These are phyloP conservation scores for Acanthopleura granulata DNA, from an alignment of 2,888 invertebrate genomes.

Conservation along the genomic window DNA sequence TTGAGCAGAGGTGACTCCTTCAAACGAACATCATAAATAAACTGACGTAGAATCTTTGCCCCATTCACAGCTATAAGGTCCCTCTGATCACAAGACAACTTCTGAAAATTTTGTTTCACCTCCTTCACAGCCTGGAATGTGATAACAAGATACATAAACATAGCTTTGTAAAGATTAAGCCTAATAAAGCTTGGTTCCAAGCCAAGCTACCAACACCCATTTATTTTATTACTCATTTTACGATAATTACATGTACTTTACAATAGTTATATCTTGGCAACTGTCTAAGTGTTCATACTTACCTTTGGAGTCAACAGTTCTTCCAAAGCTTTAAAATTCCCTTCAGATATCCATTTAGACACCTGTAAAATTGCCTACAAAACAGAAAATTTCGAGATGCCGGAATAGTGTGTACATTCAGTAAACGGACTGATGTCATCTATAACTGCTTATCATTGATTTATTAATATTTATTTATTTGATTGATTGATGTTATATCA, in stretches of 20 bases:
- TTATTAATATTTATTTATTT: no score
- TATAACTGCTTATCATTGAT: no score
- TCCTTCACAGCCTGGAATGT: neutral
- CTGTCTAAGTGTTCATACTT: no score
- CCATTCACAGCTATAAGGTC: neutral
- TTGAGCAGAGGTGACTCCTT: neutral
- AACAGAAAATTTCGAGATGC: neutral
- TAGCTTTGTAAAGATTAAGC: no score
- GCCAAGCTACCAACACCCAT: no score
- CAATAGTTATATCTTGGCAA: neutral
- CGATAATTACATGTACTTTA: neutral
- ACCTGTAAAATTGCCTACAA: neutral
- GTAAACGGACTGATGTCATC: no score
- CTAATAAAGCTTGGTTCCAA: neutral
- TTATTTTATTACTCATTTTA: no score
- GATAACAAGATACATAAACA: no score
- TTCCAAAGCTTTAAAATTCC: constrained; percentile 2
- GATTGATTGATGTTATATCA: no score
- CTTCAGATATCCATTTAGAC: neutral
- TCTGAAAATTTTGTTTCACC: neutral
- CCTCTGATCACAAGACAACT: neutral
- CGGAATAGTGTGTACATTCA: no score
- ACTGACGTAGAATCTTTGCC: neutral
- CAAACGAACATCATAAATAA: neutral
- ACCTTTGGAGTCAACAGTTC: neutral